Evolutionary conservation across 1,140 invertebrate genomes (phyloP), one percentile per base, ranked within the genome.

Genomic region (Drosophila elegans): DNA sequence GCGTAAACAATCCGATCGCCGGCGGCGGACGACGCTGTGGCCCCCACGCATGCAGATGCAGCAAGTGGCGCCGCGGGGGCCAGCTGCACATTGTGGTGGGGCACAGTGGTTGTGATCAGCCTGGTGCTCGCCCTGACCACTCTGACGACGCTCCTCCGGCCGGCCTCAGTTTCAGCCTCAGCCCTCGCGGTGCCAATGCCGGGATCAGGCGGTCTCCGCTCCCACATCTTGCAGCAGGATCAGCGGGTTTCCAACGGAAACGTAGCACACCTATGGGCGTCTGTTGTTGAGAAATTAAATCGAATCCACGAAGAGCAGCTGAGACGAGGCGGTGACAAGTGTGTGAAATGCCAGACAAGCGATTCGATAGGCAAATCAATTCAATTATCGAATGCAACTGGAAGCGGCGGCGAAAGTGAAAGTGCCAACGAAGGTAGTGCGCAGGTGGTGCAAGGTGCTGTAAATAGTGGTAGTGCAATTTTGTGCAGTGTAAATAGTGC

Each of bases 11-110:
- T 86, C 83, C 56, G 68, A 74, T 80, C 77, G 80, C 67, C 78
- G 61, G 75, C 68, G 75, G 78, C 67, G 84, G 90, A 91, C 89
- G 90, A 91, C 89, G 90, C 84, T 91, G 90, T 91, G 90, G 90
- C 90, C 90, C 90, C 90, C 90, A 91, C 75, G 90, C 79, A 89
- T 83, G 85, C 89, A 88, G 85, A 89, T 83, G 85, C 76, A 89
- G 86, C 76, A 76, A 83, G 82, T 80, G 91, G 90, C 91, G 90
- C 90, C 91, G 90, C 90, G 90, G 90, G 90, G 90, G 90, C 91
- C 90, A 78, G 85, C 80, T 90, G 82, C 77, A 83, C 88, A 77
- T 68, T 74, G 75, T 59, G 69, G 61, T 62, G 71, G 75, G 73
- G 80, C 77, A 76, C 67, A 81, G 54, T 64, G 83, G 81, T 89